Evolutionary conservation across 1,140 invertebrate species (phyloP).

Genomic region (Drosophila sproati): DNA sequence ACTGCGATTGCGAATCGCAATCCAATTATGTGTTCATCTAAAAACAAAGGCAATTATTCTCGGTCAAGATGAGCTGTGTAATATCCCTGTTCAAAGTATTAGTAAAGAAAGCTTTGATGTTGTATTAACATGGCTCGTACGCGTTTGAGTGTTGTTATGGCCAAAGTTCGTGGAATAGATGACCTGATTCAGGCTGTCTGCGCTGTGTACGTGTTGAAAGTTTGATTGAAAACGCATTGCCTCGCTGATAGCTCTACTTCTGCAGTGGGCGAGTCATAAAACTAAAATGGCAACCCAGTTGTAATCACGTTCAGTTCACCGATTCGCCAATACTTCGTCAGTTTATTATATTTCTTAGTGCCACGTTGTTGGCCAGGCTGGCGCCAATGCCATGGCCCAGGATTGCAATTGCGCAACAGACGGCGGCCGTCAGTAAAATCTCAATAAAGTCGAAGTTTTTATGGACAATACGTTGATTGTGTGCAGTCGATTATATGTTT

Average conservation of each 20-base stretch:
- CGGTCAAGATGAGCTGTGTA: not conserved
- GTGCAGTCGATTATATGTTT: slow-evolving; percentile 62
- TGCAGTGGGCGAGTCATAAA: slow-evolving; percentile 51
- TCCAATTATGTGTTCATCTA: not conserved
- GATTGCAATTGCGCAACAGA: slow-evolving; percentile 51
- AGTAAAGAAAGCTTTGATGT: slow-evolving; percentile 29
- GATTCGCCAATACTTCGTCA: slow-evolving; percentile 2
- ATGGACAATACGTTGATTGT: slow-evolving; percentile 44
- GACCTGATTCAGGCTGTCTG: slow-evolving; percentile 14
- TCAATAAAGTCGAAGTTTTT: slow-evolving; percentile 66
- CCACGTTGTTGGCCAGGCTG: slow-evolving; percentile 59
- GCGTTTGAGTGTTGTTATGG: slow-evolving; percentile 69
- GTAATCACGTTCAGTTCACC: not conserved
- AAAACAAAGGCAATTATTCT: not conserved
- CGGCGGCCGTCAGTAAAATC: slow-evolving; percentile 50
- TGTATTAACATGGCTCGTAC: slow-evolving; percentile 9
- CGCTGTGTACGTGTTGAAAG: slow-evolving; percentile 28
- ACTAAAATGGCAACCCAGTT: slow-evolving; percentile 52
- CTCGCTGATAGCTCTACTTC: not conserved
- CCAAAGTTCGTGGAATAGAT: slow-evolving; percentile 49
- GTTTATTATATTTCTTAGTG: slow-evolving; percentile 21
- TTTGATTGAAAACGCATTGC: slow-evolving; percentile 44
- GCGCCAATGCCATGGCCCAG: slow-evolving; percentile 43
- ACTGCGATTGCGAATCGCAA: not conserved
- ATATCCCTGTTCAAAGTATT: not conserved